phyloP scores from a whole-genome alignment of 2,888 invertebrate genomes.

The Sarcophaga subvicina region DNA sequence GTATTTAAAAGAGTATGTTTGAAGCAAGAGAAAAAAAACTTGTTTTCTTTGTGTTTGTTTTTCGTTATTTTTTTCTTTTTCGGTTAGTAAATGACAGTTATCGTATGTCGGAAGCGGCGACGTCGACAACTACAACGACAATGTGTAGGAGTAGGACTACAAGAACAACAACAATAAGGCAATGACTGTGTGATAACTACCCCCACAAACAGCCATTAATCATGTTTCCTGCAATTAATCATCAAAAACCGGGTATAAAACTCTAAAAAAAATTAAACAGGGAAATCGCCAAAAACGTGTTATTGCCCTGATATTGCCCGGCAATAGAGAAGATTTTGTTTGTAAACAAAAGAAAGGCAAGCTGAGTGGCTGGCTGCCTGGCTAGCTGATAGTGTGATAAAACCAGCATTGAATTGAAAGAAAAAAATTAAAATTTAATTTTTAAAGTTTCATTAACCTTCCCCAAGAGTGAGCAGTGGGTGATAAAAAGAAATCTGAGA shows the following conservation, averaged over 20 bases:
- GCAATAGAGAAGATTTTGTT: not conserved
- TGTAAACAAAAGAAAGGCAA: not conserved
- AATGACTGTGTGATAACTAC: slow-evolving; percentile 58
- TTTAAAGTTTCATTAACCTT: slow-evolving; percentile 54
- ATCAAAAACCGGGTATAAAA: slow-evolving; percentile 72
- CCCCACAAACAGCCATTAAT: slow-evolving; percentile 76
- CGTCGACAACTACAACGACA: not conserved
- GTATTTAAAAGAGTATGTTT: not conserved
- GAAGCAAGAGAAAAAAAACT: too few species aligned
- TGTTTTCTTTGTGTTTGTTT: not conserved
- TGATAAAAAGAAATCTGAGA: not conserved
- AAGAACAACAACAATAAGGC: slow-evolving; percentile 27
- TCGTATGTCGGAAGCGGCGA: slow-evolving; percentile 27
- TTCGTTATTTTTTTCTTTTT: slow-evolving; percentile 11
- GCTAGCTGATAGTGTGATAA: not conserved
- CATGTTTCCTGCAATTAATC: slow-evolving; percentile 80
- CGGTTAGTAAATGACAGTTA: slow-evolving; percentile 56
- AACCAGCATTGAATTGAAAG: not conserved
- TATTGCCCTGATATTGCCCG: not conserved
- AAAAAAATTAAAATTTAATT: not conserved
- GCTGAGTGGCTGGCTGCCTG: not conserved
- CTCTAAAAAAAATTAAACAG: slow-evolving; percentile 22
- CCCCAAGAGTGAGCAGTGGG: not conserved
- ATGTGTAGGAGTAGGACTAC: not conserved
- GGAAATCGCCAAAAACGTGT: not conserved